Base-by-base conservation (phyloP, 2,797 vertebrate genomes). In the Hyperoplus immaculatus region DNA sequence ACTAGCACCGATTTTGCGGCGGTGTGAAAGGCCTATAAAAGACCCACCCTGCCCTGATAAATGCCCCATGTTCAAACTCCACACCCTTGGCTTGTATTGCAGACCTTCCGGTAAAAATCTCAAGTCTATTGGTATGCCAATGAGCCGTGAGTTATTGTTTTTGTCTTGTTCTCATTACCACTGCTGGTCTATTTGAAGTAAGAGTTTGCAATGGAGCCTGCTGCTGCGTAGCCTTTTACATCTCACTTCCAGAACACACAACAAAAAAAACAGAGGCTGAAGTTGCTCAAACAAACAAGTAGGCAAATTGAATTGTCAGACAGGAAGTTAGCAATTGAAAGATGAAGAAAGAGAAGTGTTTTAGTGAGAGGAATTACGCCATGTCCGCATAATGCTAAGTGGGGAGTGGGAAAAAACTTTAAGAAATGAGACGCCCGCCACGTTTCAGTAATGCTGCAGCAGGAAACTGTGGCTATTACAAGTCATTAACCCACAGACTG, bases 241-340 rank as follows among this genome's bases (percentile, higher is more conserved):
- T 66, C 77, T 89, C 43, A 82, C 74, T 82, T 77, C 43, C 72
- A 78, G 77, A 80, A 76, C 54, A 61, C 57, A 18, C n/a, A 18
- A 8, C 62, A 60, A 67, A 83, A 85, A 77, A 43, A 59, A 39
- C 39, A 14, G 51, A 38, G 18, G 7, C 53, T 66, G 10, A 69
- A 65, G 50, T 15, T 8, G 56, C 21, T 62, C 53, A 66, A 60
- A 72, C 49, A 88, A 82, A 82, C 75, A 64, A 1, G 58, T 47
- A 68, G 58, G 71, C 51, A 78, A 83, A 83, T 39, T 41, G 65
- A 80, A 51, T 82, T 75, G 72, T 74, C 78, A 85, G 83, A 84
- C 81, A 77, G 87, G 87, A 90, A 79, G 86, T 83, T 68, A 43
- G 70, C 73, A 59, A 78, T 69, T 36, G 62, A 69, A 68, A 68